These are phyloP conservation scores for Talpa occidentalis DNA, from an alignment of 2,113 vertebrate species.

Conservation along the genomic window DNA sequence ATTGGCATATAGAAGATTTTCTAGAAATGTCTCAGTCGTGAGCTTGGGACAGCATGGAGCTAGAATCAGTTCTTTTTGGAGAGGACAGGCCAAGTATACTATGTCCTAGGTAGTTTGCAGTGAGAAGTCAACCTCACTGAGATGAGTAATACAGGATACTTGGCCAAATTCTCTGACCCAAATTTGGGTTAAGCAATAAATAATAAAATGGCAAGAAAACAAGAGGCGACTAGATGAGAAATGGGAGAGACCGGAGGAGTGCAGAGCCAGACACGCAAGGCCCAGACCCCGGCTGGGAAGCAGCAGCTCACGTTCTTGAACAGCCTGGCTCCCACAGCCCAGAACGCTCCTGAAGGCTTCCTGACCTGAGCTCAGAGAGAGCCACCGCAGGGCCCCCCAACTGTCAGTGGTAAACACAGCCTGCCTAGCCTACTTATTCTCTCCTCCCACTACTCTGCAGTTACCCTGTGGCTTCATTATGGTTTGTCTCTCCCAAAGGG, in stretches of 20 bases:
- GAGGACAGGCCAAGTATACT: background rate
- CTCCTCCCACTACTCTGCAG: background rate
- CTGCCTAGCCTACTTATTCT: background rate
- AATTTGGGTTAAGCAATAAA: constrained; percentile 14
- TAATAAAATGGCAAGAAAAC: background rate
- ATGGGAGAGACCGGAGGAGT: background rate
- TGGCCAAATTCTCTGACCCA: constrained; percentile 14
- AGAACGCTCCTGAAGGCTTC: background rate
- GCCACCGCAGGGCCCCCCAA: background rate
- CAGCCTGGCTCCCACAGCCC: background rate
- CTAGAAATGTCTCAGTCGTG: background rate
- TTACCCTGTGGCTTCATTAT: background rate
- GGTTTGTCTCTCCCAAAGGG: background rate
- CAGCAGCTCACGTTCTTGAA: background rate
- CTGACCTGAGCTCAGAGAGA: background rate
- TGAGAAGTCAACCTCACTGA: background rate
- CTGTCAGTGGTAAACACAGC: background rate
- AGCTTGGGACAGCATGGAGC: background rate
- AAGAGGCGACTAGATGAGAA: background rate
- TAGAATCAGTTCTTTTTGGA: background rate
- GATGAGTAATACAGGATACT: background rate
- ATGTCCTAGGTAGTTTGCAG: background rate
- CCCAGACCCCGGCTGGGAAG: background rate
- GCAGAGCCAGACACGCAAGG: background rate
- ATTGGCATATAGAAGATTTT: background rate